Conservation (phyloP, 2,888 invertebrate species). For the Agrotis segetum region DNA sequence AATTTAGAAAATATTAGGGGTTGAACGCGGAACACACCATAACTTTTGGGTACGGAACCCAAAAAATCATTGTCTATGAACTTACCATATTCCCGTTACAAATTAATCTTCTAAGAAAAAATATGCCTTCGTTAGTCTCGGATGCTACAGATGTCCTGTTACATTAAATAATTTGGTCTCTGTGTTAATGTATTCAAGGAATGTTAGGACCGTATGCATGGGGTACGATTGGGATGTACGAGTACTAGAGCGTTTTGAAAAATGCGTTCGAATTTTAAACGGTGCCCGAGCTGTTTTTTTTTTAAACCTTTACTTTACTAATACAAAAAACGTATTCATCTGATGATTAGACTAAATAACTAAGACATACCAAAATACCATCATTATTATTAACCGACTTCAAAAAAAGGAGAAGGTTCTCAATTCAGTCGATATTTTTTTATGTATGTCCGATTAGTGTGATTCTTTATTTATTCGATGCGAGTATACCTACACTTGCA, state of each 20-base stretch:
- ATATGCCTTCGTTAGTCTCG: constrained; percentile 29
- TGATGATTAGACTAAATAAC: too few relatives aligned
- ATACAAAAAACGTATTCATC: too few relatives aligned
- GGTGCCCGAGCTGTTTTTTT: not conserved
- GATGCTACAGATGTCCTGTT: constrained; percentile 30
- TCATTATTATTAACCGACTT: too few relatives aligned
- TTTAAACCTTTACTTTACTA: not conserved
- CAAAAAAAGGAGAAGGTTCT: too few relatives aligned
- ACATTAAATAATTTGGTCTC: constrained; percentile 50
- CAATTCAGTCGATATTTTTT: too few relatives aligned
- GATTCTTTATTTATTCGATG: too few relatives aligned
- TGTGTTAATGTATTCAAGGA: constrained; percentile 61
- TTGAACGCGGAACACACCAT: too few relatives aligned
- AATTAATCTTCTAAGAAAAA: constrained; percentile 53
- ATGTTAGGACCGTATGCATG: constrained; percentile 27
- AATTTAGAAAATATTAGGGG: too few relatives aligned
- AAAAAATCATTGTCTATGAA: constrained; percentile 30
- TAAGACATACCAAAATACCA: too few relatives aligned
- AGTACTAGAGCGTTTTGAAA: constrained; percentile 16
- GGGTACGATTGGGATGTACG: not conserved
- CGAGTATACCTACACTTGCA: too few relatives aligned
- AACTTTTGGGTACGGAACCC: not conserved
- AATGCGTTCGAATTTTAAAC: constrained; percentile 20
- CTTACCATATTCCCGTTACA: constrained; percentile 16
- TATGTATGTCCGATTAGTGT: too few relatives aligned